Conservation (phyloP, 2,113 vertebrate genomes). For the Pavo muticus region DNA sequence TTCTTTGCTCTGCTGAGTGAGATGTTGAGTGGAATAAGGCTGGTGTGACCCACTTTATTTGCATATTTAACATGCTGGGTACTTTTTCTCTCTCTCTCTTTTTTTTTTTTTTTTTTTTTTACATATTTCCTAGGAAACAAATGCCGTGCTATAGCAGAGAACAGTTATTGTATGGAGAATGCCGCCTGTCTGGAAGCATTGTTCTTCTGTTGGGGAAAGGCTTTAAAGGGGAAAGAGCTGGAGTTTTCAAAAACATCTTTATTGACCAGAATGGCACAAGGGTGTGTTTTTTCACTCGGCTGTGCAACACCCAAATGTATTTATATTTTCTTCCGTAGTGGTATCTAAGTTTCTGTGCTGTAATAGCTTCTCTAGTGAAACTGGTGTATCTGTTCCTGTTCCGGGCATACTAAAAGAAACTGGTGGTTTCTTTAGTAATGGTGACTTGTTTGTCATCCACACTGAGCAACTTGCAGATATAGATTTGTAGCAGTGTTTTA, state of each 20-base stretch:
- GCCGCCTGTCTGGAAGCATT: conserved; percentile 37
- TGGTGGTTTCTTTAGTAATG: not conserved
- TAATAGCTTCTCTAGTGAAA: not conserved
- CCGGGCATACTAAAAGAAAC: not conserved
- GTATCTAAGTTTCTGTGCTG: conserved; percentile 1
- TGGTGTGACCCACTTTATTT: conserved; percentile 72
- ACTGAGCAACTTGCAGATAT: not conserved
- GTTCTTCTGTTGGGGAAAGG: conserved; percentile 49
- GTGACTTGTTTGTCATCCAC: not conserved
- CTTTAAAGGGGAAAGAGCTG: conserved; percentile 11
- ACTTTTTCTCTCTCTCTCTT: not conserved
- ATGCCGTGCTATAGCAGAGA: conserved; percentile 23
- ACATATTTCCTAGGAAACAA: conserved; percentile 73
- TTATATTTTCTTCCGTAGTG: not conserved
- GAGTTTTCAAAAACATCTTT: conserved; percentile 36
- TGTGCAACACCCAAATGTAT: not conserved
- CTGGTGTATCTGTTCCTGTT: not conserved
- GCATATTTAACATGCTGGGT: conserved; percentile 63
- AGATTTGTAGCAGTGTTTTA: not conserved
- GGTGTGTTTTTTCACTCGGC: not conserved
- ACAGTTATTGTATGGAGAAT: conserved; percentile 38
- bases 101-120: not conserved
- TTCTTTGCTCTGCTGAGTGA: conserved; percentile 43
- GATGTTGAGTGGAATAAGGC: conserved; percentile 66
- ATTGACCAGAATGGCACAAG: conserved; percentile 7